Evolutionary conservation across 2,113 vertebrate genomes (phyloP).

Genomic region (Hyla sarda): DNA sequence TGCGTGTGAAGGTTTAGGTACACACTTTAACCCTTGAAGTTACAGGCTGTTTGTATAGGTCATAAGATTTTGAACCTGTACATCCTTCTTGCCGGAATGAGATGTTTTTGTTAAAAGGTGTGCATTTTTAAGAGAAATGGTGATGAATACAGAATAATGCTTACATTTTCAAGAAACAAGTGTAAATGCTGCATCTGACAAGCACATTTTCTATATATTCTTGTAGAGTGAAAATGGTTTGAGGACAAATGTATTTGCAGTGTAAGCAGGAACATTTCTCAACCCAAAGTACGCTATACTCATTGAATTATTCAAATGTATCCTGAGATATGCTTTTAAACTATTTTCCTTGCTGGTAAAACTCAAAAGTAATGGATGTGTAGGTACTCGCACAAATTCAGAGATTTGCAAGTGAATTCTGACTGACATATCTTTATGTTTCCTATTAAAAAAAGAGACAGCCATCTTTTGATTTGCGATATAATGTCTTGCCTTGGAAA

Average conservation of each 20-base stretch:
- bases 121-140: not conserved
- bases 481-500: constrained; percentile 30
- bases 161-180: not conserved
- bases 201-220: not conserved
- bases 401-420: constrained; percentile 33
- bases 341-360: constrained; percentile 17
- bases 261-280: constrained; percentile 27
- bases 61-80: not conserved
- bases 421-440: constrained; percentile 49
- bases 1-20: too few relatives aligned
- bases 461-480: constrained; percentile 47
- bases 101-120: not conserved
- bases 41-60: not conserved
- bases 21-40: too few relatives aligned
- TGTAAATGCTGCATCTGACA: not conserved
- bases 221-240: not conserved
- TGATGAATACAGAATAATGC: not conserved
- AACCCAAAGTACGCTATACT: constrained; percentile 10
- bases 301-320: constrained; percentile 34
- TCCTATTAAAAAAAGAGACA: constrained; percentile 41
- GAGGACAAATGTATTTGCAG: constrained; percentile 24
- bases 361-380: constrained; percentile 37
- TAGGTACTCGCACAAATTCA: constrained; percentile 43
- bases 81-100: not conserved
- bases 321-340: constrained; percentile 33